phyloP scores from a whole-genome alignment of 2,797 vertebrate species.

The Liasis olivaceus region DNA sequence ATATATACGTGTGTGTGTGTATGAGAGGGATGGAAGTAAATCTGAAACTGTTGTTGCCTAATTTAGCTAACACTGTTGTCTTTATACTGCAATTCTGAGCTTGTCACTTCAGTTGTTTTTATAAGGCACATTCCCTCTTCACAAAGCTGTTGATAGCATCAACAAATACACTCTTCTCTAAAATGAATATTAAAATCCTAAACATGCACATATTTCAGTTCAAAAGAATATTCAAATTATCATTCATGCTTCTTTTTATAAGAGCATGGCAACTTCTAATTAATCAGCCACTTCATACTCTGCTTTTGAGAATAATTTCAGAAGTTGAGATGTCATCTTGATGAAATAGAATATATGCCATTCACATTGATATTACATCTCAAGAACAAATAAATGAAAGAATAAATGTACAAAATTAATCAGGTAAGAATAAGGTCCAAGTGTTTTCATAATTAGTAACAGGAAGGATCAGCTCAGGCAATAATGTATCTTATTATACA shows the following conservation, averaged over 20 bases:
- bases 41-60: not conserved
- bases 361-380: not conserved
- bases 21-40: not conserved
- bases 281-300: not conserved
- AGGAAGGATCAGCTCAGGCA: not conserved
- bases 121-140: not conserved
- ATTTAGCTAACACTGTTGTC: not conserved
- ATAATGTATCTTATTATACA: not conserved
- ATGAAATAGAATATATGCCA: not conserved
- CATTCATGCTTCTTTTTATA: not conserved
- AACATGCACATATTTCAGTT: not conserved
- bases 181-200: not conserved
- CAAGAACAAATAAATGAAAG: not conserved
- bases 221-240: not conserved
- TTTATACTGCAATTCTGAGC: not conserved
- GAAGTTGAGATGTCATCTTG: not conserved
- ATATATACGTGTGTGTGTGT: not conserved
- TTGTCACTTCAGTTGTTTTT: not conserved
- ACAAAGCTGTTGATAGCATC: not conserved
- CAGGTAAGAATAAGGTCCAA: not conserved
- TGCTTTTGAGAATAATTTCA: not conserved
- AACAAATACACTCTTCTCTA: not conserved
- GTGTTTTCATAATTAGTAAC: not conserved
- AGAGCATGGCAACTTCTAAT: not conserved
- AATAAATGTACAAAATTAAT: not conserved